These are phyloP conservation scores for Chrysochloris asiatica DNA, from an alignment of 2,113 vertebrate species.

Conservation along the genomic window DNA sequence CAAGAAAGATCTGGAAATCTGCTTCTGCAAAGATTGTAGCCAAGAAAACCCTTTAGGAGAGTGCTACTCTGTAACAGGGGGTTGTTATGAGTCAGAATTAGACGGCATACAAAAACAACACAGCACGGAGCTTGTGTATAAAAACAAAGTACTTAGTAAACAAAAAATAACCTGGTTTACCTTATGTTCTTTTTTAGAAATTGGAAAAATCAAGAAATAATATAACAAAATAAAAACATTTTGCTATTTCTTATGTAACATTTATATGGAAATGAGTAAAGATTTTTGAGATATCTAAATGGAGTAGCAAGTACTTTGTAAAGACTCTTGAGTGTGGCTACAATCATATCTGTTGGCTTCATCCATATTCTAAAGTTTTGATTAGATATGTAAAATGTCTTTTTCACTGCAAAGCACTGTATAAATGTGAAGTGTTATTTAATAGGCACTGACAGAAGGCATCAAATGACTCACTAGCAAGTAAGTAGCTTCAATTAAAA, in stretches of 20 bases:
- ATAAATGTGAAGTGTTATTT: neutral
- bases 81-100: too few species aligned
- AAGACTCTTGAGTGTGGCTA: neutral
- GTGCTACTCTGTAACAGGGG: too few species aligned
- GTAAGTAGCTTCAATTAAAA: neutral
- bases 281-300: neutral
- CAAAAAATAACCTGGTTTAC: neutral
- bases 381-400: neutral
- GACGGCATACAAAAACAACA: too few species aligned
- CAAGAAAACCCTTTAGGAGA: too few species aligned
- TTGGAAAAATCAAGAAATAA: neutral
- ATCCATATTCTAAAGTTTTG: neutral
- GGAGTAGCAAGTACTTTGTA: neutral
- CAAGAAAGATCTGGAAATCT: too few species aligned
- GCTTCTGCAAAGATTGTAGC: too few species aligned
- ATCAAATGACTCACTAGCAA: neutral
- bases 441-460: neutral
- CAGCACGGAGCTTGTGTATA: neutral
- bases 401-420: neutral
- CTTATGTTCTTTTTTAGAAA: neutral
- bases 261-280: neutral
- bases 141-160: neutral
- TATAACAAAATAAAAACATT: neutral
- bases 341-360: neutral
- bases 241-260: neutral